Evolutionary conservation across 2,797 vertebrate genomes (phyloP).

Genomic region (Cuculus canorus): DNA sequence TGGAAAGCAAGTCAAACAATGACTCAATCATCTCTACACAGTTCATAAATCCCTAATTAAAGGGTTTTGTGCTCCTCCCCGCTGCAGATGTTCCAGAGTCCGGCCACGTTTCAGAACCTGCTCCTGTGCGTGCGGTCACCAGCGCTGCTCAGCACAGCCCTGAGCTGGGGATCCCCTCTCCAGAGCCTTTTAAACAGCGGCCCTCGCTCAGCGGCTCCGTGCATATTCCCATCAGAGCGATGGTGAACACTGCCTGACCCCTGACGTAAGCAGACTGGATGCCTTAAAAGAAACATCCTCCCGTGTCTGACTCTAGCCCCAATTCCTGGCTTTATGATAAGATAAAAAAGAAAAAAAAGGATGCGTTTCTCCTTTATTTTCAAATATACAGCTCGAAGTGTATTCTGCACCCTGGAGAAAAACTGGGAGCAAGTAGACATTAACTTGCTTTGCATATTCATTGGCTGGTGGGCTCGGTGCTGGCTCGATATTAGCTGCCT

Average conservation of each 20-base stretch:
- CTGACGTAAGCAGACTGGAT: rapidly evolving
- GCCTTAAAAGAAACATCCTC: neutral
- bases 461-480: neutral
- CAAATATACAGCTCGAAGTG: neutral
- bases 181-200: neutral
- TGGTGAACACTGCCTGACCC: neutral
- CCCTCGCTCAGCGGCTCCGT: neutral
- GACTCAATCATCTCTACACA: constrained; percentile 19
- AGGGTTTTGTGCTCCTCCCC: constrained; percentile 11
- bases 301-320: neutral
- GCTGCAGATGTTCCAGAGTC: constrained; percentile 34
- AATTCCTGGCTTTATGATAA: neutral
- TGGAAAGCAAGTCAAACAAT: constrained; percentile 51
- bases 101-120: neutral
- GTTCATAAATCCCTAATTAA: constrained; percentile 47
- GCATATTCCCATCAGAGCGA: rapidly evolving
- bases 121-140: neutral
- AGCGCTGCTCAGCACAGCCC: rapidly evolving
- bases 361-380: neutral
- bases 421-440: neutral
- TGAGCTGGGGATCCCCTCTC: neutral
- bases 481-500: neutral
- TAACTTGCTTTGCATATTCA: neutral
- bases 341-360: neutral
- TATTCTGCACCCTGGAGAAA: neutral